These are phyloP conservation scores for Salpingus planirostris DNA, from an alignment of 2,888 invertebrate genomes.

Conservation along the genomic window DNA sequence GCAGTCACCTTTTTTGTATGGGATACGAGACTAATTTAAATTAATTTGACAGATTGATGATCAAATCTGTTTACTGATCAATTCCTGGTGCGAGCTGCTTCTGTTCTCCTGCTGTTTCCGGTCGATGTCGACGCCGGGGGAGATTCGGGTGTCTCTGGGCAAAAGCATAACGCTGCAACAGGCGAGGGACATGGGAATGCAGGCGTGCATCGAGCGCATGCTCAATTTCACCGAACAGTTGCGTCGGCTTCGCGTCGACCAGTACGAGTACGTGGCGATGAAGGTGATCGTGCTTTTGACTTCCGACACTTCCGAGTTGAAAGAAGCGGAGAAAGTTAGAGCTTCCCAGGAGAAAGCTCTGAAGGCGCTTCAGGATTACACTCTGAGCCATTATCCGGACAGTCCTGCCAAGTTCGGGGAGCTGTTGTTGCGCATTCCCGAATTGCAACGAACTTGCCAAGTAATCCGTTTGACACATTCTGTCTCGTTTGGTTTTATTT, in stretches of 20 bases:
- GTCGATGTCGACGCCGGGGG: slow-evolving; percentile 82
- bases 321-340: slow-evolving; percentile 88
- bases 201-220: slow-evolving; percentile 89
- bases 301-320: slow-evolving; percentile 85
- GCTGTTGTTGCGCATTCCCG: slow-evolving; percentile 83
- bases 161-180: slow-evolving; percentile 57
- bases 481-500: slow-evolving; percentile 4
- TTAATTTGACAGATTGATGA: slow-evolving; percentile 94
- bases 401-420: slow-evolving; percentile 94
- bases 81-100: slow-evolving; percentile 93
- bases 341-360: slow-evolving; percentile 91
- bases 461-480: too few species aligned
- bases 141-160: slow-evolving; percentile 60
- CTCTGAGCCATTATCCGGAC: slow-evolving; percentile 82
- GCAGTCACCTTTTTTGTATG: neutral
- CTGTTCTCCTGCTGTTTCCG: slow-evolving; percentile 91
- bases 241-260: slow-evolving; percentile 79
- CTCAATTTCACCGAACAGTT: slow-evolving; percentile 90
- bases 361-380: slow-evolving; percentile 87
- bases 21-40: slow-evolving; percentile 1
- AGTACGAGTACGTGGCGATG: slow-evolving; percentile 94
- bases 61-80: slow-evolving; percentile 92
- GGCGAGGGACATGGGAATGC: slow-evolving; percentile 65
- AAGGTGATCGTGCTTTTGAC: slow-evolving; percentile 89
- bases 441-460: slow-evolving; percentile 90